Evolutionary conservation across 2,797 vertebrate genomes (phyloP).

Genomic region (Danio choprae): DNA sequence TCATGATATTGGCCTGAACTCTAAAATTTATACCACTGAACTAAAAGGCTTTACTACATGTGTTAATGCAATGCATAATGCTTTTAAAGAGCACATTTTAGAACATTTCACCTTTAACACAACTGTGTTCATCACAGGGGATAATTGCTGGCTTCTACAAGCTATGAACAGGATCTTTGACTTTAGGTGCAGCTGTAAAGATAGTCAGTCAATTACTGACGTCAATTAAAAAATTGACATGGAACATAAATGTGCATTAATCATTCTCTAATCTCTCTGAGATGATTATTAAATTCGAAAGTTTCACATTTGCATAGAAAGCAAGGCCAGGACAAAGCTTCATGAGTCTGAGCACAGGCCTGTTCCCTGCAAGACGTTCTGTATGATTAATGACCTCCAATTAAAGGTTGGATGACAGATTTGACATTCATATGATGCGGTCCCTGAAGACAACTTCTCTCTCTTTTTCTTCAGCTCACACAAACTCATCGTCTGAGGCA

Average conservation of each 20-base stretch:
- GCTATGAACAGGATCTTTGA: slow-evolving; percentile 34
- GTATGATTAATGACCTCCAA: slow-evolving; percentile 83
- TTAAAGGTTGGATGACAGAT: slow-evolving; percentile 78
- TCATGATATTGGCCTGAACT: slow-evolving; percentile 78
- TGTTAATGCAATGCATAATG: slow-evolving; percentile 24
- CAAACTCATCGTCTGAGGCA: slow-evolving; percentile 11
- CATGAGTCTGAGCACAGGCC: slow-evolving; percentile 72
- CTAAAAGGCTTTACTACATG: slow-evolving; percentile 58
- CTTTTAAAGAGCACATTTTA: slow-evolving; percentile 27
- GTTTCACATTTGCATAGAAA: slow-evolving; percentile 6
- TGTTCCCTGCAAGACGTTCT: slow-evolving; percentile 74
- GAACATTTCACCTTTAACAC: slow-evolving; percentile 19
- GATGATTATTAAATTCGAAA: no score
- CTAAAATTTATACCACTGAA: slow-evolving; percentile 79
- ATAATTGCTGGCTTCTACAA: slow-evolving; percentile 38
- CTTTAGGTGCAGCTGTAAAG: slow-evolving; percentile 26
- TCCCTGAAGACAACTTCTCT: slow-evolving; percentile 58
- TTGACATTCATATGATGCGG: slow-evolving; percentile 73
- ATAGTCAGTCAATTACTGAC: neutral
- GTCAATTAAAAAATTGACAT: neutral
- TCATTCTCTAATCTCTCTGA: no score
- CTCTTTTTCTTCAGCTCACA: slow-evolving; percentile 33
- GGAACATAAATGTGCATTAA: slow-evolving; percentile 23
- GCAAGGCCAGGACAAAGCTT: slow-evolving; percentile 64
- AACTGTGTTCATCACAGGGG: neutral